phyloP scores from a whole-genome alignment of 2,113 vertebrate genomes.

The Ardeotis arabs region DNA sequence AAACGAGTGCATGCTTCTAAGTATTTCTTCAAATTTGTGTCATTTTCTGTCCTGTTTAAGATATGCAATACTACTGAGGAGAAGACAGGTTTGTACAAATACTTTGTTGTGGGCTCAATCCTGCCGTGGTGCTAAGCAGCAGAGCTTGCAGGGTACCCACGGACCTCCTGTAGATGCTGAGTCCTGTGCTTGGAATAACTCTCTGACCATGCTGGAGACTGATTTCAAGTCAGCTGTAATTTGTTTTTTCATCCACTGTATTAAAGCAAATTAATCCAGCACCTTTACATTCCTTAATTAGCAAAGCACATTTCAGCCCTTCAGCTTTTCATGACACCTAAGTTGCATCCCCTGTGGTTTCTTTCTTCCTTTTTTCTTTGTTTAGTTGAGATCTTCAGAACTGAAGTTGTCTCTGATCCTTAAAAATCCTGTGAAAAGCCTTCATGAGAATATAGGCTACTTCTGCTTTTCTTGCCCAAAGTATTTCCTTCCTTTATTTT shows the following conservation, averaged over 20 bases:
- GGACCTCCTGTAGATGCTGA: not conserved
- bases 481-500: not conserved
- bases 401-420: not conserved
- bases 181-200: not conserved
- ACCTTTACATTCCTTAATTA: not conserved
- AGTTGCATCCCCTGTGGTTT: not conserved
- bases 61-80: not conserved
- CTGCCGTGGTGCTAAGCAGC: not conserved
- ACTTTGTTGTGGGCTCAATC: fast-evolving
- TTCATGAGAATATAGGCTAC: not conserved
- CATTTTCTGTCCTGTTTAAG: not conserved
- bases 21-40: not conserved
- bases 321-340: not conserved
- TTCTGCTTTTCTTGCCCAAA: not conserved
- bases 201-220: not conserved
- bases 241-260: not conserved
- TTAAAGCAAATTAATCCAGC: not conserved
- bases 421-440: not conserved
- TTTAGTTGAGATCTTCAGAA: not conserved
- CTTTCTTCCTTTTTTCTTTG: not conserved
- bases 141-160: not conserved
- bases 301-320: not conserved
- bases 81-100: not conserved
- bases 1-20: not conserved
- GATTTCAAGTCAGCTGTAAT: not conserved